Evolutionary conservation across 2,113 vertebrate genomes (phyloP).

Genomic region (Mellivora capensis): DNA sequence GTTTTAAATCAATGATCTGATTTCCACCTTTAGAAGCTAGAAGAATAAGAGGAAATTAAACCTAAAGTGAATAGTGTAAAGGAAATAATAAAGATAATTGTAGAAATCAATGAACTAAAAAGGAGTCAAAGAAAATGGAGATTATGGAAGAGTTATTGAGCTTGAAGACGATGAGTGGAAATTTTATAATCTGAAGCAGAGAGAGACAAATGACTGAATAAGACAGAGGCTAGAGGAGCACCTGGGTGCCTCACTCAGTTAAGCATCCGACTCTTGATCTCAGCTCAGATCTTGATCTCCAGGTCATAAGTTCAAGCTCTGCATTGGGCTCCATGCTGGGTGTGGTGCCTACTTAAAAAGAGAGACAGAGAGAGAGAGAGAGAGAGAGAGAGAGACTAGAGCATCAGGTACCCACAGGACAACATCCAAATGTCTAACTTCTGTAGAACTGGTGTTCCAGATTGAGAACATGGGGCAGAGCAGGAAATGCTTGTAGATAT

Average conservation of each 20-base stretch:
- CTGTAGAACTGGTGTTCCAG: not conserved
- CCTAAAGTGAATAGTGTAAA: not conserved
- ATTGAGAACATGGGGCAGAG: not conserved
- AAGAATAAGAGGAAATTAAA: not conserved
- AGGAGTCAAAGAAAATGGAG: not conserved
- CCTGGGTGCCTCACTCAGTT: not conserved
- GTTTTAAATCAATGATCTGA: not conserved
- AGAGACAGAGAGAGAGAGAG: no score
- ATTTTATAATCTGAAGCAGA: not conserved
- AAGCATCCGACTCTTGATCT: not conserved
- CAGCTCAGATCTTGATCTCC: not conserved
- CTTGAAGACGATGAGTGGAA: not conserved
- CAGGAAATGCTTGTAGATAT: not conserved
- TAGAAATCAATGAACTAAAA: not conserved
- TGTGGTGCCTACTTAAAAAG: not conserved
- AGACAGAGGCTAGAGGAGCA: not conserved
- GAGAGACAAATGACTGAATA: not conserved
- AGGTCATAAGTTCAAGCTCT: not conserved
- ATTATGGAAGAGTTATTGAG: not conserved
- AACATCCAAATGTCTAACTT: not conserved
- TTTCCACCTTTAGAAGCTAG: not conserved
- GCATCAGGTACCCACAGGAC: not conserved
- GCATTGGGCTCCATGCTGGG: not conserved
- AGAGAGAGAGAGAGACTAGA: not conserved
- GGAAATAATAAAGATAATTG: not conserved